phyloP scores from a whole-genome alignment of 2,888 invertebrate genomes.

The Ophion slaviceki region DNA sequence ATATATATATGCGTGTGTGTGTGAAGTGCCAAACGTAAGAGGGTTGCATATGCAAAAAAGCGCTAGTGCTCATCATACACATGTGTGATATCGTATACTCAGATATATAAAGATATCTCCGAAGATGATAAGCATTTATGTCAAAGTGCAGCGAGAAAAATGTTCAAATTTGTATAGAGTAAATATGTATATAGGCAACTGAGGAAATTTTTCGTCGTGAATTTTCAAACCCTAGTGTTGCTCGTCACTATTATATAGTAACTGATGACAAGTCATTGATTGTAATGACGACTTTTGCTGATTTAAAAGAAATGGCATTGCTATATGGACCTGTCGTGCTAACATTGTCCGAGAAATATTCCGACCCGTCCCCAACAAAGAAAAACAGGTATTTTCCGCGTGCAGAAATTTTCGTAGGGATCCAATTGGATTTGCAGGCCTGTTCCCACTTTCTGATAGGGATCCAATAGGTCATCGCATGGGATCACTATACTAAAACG shows the following conservation, averaged over 20 bases:
- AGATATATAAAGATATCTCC: constrained; percentile 23
- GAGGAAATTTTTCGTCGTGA: not conserved
- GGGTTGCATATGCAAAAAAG: constrained; percentile 39
- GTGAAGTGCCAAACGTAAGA: constrained; percentile 27
- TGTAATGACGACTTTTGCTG: not conserved
- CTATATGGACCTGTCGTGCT: too few relatives aligned
- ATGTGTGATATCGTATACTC: not conserved
- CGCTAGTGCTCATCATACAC: not conserved
- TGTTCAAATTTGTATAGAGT: constrained; percentile 4
- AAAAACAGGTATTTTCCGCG: too few relatives aligned
- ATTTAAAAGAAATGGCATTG: too few relatives aligned
- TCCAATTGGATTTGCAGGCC: too few relatives aligned
- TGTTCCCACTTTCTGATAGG: too few relatives aligned
- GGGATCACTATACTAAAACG: too few relatives aligned
- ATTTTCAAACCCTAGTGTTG: not conserved
- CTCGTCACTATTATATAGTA: too few relatives aligned
- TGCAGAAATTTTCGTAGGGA: too few relatives aligned
- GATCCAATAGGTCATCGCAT: too few relatives aligned
- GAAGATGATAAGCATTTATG: constrained; percentile 43
- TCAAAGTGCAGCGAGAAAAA: not conserved
- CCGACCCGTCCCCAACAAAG: too few relatives aligned
- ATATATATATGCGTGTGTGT: not conserved
- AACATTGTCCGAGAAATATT: too few relatives aligned
- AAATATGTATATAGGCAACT: not conserved
- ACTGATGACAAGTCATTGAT: not conserved